Conservation (phyloP, 2,797 vertebrate species). For the Heterohyrax brucei region DNA sequence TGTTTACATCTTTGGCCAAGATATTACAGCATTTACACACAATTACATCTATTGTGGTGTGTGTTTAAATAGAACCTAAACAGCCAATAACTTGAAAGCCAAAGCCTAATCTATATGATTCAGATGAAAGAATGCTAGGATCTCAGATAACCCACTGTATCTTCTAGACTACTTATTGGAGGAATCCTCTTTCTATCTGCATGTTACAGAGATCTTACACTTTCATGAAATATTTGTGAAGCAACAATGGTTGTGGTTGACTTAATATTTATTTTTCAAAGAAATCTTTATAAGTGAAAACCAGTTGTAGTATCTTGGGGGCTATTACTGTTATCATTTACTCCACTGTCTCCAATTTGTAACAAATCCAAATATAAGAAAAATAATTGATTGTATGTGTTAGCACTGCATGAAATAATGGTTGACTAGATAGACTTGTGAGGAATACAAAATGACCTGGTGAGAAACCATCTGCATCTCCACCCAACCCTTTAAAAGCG, state of each 20-base stretch:
- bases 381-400: constrained; percentile 73
- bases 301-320: background rate
- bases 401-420: constrained; percentile 58
- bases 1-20: background rate
- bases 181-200: background rate
- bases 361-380: constrained; percentile 69
- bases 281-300: background rate
- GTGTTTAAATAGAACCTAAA: background rate
- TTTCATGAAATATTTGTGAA: background rate
- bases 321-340: constrained; percentile 57
- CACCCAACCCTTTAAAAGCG: constrained; percentile 60
- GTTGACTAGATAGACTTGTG: constrained; percentile 51
- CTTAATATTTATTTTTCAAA: constrained; percentile 9
- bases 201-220: background rate
- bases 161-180: background rate
- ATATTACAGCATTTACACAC: background rate
- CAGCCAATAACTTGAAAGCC: background rate
- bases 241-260: background rate
- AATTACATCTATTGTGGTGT: background rate
- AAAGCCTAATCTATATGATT: constrained; percentile 17
- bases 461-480: constrained; percentile 80
- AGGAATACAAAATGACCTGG: constrained; percentile 73
- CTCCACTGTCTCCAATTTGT: background rate
- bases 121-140: background rate
- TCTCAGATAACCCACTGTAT: background rate